Evolutionary conservation across 2,113 vertebrate species (phyloP).

Genomic region (Mesitornis unicolor): DNA sequence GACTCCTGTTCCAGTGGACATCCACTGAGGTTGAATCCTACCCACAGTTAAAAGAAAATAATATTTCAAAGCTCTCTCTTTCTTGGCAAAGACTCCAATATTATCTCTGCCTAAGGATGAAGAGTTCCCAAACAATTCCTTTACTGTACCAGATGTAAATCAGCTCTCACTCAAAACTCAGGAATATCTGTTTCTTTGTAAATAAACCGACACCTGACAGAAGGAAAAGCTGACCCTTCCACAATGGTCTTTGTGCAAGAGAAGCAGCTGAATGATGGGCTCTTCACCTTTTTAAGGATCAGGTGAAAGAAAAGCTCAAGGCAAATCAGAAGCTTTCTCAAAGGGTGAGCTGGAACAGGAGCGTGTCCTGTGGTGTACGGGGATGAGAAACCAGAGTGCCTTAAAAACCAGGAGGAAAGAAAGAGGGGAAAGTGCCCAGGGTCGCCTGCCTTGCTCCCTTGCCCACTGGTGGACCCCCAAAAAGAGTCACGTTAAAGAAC

Average conservation of each 20-base stretch:
- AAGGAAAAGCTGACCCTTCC: neutral
- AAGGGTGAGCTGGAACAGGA: neutral
- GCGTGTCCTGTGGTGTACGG: rapidly evolving
- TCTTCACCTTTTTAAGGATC: neutral
- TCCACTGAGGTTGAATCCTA: neutral
- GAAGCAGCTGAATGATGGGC: neutral
- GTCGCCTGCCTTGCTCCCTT: neutral
- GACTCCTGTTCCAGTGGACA: rapidly evolving
- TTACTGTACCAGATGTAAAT: neutral
- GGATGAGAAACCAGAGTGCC: neutral
- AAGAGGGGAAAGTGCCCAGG: neutral
- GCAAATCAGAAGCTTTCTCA: neutral
- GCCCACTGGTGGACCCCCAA: neutral
- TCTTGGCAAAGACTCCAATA: neutral
- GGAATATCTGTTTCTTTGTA: neutral
- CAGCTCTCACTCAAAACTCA: neutral
- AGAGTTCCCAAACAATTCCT: neutral
- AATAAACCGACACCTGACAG: neutral
- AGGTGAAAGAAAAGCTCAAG: neutral
- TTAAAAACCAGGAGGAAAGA: neutral
- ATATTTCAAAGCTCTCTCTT: neutral
- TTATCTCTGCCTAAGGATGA: neutral
- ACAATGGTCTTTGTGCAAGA: neutral
- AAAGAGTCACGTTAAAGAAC: neutral
- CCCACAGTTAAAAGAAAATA: neutral